Conservation (phyloP, 1,140 invertebrate species). For the Manduca sexta region DNA sequence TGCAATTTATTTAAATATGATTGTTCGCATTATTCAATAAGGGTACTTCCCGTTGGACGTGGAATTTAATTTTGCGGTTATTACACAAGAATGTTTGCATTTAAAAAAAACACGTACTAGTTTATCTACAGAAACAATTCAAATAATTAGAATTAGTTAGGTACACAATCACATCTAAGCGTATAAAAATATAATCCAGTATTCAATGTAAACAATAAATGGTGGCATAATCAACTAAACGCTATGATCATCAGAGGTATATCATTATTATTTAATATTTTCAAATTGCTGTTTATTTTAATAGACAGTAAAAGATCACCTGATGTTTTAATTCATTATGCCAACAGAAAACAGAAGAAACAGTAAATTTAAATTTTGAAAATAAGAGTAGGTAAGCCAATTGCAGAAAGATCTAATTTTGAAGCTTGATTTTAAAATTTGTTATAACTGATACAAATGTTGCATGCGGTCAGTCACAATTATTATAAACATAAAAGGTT, state of each 20-base stretch:
- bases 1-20: too few relatives aligned
- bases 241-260: too few relatives aligned
- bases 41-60: too few relatives aligned
- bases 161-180: constrained; percentile 66
- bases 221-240: constrained; percentile 25
- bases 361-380: constrained; percentile 44
- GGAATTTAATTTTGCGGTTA: constrained; percentile 17
- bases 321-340: constrained; percentile 14
- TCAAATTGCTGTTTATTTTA: too few relatives aligned
- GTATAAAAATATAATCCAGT: constrained; percentile 27
- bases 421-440: constrained; percentile 49
- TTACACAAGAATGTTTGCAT: constrained; percentile 25
- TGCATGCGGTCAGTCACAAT: constrained; percentile 70
- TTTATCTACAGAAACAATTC: constrained; percentile 54
- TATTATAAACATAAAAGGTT: constrained; percentile 49
- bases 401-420: constrained; percentile 50
- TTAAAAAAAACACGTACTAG: constrained; percentile 54
- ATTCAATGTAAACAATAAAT: constrained; percentile 27
- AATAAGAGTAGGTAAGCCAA: constrained; percentile 58
- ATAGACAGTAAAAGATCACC: too few relatives aligned
- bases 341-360: constrained; percentile 20
- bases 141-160: constrained; percentile 47
- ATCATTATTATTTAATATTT: too few relatives aligned
- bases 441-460: constrained; percentile 46
- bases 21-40: too few relatives aligned